These are phyloP conservation scores for Rhorus exstirpatorius DNA, from an alignment of 2,888 invertebrate species.

Conservation along the genomic window DNA sequence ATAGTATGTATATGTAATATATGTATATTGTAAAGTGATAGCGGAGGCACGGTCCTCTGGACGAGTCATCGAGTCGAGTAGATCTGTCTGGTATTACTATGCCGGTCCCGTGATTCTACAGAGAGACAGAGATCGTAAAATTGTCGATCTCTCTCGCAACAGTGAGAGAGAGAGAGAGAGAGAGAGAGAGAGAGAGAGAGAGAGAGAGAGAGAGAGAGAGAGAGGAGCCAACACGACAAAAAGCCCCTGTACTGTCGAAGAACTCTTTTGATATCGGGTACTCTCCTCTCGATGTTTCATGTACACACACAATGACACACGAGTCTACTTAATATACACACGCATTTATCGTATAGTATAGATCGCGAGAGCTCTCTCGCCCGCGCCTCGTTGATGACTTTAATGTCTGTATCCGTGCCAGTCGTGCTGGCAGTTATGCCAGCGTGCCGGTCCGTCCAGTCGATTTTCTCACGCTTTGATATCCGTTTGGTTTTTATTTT, in stretches of 20 bases:
- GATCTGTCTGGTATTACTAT: slow-evolving; percentile 47
- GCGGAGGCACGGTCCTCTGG: slow-evolving; percentile 54
- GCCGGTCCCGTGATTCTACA: slow-evolving; percentile 20
- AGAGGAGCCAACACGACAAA: slow-evolving; percentile 34
- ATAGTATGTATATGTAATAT: no score
- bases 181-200: slow-evolving; percentile 23
- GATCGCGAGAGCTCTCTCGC: slow-evolving; percentile 26
- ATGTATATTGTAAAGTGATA: slow-evolving; percentile 44
- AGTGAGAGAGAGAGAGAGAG: slow-evolving; percentile 21
- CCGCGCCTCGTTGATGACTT: slow-evolving; percentile 81
- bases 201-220: slow-evolving; percentile 32
- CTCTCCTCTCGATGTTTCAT: slow-evolving; percentile 65
- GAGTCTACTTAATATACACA: slow-evolving; percentile 1
- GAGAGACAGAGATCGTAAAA: slow-evolving; percentile 32
- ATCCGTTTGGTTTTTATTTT: slow-evolving; percentile 71
- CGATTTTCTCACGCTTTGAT: slow-evolving; percentile 83
- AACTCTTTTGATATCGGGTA: slow-evolving; percentile 79
- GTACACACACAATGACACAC: slow-evolving; percentile 24
- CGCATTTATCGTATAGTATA: slow-evolving; percentile 21
- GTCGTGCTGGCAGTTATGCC: slow-evolving; percentile 78
- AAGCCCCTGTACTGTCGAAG: slow-evolving; percentile 74
- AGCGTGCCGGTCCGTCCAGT: slow-evolving; percentile 73
- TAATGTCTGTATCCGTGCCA: slow-evolving; percentile 85
- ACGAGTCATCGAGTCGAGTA: slow-evolving; percentile 60
- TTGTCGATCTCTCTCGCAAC: slow-evolving; percentile 25